These are phyloP conservation scores for Cremastinae sp. DNA, from an alignment of 2,888 invertebrate genomes.

Conservation along the genomic window DNA sequence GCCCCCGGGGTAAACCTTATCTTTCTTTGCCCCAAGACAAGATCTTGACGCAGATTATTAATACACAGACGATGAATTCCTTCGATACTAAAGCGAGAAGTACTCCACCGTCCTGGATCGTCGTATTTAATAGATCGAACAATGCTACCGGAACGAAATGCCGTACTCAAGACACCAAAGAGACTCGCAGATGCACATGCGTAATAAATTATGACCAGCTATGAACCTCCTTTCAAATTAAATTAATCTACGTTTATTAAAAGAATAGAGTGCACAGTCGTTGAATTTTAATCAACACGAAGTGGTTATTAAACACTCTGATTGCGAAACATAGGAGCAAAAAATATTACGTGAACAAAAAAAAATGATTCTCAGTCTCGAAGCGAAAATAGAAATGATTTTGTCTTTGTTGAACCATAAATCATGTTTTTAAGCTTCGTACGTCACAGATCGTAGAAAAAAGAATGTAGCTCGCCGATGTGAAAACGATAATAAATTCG, in stretches of 20 bases:
- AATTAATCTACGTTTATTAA: too few relatives aligned
- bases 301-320: too few relatives aligned
- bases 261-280: not conserved
- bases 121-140: constrained; percentile 28
- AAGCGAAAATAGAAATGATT: constrained; percentile 42
- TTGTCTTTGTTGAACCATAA: constrained; percentile 36
- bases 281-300: not conserved
- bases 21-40: constrained; percentile 49
- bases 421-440: not conserved
- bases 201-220: too few relatives aligned
- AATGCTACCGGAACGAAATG: constrained; percentile 2
- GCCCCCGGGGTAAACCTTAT: constrained; percentile 56
- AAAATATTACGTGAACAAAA: too few relatives aligned
- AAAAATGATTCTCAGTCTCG: too few relatives aligned
- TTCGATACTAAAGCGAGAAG: constrained; percentile 29
- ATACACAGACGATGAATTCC: constrained; percentile 47
- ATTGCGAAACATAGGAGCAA: too few relatives aligned
- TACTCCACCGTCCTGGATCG: constrained; percentile 17
- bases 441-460: constrained; percentile 11
- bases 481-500: constrained; percentile 47
- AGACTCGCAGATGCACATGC: not conserved
- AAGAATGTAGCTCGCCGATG: constrained; percentile 25
- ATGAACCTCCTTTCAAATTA: not conserved
- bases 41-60: constrained; percentile 50
- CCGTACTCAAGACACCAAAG: not conserved